These are phyloP conservation scores for Fregetta grallaria DNA, from an alignment of 2,113 vertebrate species.

Conservation along the genomic window DNA sequence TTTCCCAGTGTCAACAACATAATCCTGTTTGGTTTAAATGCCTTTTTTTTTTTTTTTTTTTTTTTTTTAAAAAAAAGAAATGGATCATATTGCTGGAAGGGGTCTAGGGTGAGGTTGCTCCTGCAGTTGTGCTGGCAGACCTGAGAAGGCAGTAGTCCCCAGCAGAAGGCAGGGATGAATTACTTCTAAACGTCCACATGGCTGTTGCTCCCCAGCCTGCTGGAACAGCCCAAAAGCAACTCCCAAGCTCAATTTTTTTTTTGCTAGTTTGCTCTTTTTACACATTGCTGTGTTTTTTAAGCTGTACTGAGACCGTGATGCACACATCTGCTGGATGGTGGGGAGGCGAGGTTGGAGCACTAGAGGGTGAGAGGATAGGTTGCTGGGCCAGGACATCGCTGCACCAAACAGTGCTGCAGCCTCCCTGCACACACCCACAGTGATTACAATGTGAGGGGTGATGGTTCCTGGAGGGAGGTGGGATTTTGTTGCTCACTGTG, in stretches of 20 bases:
- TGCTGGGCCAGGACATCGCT: background rate
- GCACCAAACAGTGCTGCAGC: background rate
- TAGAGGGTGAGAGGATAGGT: background rate
- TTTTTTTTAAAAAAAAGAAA: background rate
- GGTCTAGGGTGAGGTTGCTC: background rate
- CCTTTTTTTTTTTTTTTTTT: background rate
- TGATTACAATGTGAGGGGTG: background rate
- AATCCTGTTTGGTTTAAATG: background rate
- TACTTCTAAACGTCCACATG: background rate
- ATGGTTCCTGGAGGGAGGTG: background rate
- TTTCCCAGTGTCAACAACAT: background rate
- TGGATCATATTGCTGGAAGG: background rate
- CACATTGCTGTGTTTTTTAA: background rate
- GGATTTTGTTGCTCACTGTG: background rate
- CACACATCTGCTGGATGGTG: background rate
- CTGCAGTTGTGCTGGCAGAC: background rate
- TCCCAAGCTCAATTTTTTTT: background rate
- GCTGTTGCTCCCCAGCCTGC: background rate
- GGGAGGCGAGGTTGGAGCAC: background rate
- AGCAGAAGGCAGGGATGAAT: background rate
- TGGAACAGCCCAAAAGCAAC: background rate
- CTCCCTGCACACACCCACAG: rapidly evolving
- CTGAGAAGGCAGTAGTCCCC: background rate
- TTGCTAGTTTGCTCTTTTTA: background rate
- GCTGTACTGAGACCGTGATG: background rate